Evolutionary conservation across 2,888 invertebrate genomes (phyloP), one percentile per base, ranked within the genome.

Genomic region (Aleiodes alternator): DNA sequence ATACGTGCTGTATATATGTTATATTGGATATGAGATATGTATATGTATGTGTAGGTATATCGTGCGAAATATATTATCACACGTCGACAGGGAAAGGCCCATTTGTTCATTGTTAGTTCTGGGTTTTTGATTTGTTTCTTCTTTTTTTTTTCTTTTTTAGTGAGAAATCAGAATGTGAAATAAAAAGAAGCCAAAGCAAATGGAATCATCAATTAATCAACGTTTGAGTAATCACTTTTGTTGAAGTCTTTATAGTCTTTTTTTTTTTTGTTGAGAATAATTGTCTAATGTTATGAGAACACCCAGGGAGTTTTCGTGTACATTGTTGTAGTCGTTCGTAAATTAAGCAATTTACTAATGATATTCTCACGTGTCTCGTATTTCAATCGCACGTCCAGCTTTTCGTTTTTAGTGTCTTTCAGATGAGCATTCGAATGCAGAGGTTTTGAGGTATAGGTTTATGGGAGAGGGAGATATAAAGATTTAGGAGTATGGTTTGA

Each of bases 261-360:
- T 56, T 56, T 9, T 14, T 14, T 23, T 23, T 23, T 23, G 1
- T 23, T 23, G 23, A 23, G 7, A 43, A 34, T 34, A 34, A 34
- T 34, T 43, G 3, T 43, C 43, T 43, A 43, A 43, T 34, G 59
- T 34, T 23, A 23, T 23, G 34, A 48, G 64, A 64, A 43, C 23
- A 43, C 48, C 29, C 48, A 59, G 59, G 34, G 31, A n/a, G 59
- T 31, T 4, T 51, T 34, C 14, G 5, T 29, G 14, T 14, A 34
- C 14, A 59, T 59, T 34, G 38, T 38, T 14, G 23, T 82, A 76
- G 80, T 82, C 85, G 84, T 82, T 80, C 83, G 84, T 88, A 88
- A 88, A 89, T 89, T 88, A 87, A 88, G 88, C 87, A 88, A 88
- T 89, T 88, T 88, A 84, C 87, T 89, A 88, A 89, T 86, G 88